Conservation (phyloP, 1,140 invertebrate species). For the Sarcophaga bullata region DNA sequence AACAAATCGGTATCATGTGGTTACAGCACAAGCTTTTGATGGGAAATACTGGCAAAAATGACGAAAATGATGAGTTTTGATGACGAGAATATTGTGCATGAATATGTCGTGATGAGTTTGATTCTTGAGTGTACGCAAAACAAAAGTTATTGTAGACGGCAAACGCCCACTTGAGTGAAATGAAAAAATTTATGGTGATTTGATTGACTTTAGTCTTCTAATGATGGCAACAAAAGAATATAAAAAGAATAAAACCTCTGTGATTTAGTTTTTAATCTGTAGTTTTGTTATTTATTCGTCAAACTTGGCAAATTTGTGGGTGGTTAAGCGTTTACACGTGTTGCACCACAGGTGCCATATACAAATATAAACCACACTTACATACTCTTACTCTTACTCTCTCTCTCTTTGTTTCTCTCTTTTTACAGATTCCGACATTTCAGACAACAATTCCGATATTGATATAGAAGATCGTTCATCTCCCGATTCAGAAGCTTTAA, state of each 20-base stretch:
- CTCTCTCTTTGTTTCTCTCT: background rate
- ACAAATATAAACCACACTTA: conserved; percentile 49
- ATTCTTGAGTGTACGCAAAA: background rate
- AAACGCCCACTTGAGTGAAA: conserved; percentile 31
- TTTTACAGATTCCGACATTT: conserved; percentile 56
- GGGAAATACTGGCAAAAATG: background rate
- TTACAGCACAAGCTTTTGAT: background rate
- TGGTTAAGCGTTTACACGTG: conserved; percentile 47
- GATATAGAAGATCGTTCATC: conserved; percentile 65
- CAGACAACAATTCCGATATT: conserved; percentile 63
- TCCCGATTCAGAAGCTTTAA: conserved; percentile 55
- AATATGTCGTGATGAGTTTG: no score
- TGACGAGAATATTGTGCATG: no score
- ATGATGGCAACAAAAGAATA: conserved; percentile 18
- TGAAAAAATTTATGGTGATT: background rate
- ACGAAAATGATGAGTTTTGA: background rate
- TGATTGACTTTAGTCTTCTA: conserved; percentile 20
- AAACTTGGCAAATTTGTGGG: conserved; percentile 22
- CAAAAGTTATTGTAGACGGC: conserved; percentile 22
- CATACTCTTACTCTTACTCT: no score
- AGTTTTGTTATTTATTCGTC: background rate
- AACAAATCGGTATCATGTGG: background rate
- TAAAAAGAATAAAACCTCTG: conserved; percentile 5
- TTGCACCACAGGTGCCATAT: conserved; percentile 52
- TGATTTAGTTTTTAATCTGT: background rate